Percentiles rank a stretch among this genome's conserved stretches.
Evolutionary conservation across 35 echinoderm and acorn worm genomes (phyloP).

Genomic region (Apostichopus californicus): DNA sequence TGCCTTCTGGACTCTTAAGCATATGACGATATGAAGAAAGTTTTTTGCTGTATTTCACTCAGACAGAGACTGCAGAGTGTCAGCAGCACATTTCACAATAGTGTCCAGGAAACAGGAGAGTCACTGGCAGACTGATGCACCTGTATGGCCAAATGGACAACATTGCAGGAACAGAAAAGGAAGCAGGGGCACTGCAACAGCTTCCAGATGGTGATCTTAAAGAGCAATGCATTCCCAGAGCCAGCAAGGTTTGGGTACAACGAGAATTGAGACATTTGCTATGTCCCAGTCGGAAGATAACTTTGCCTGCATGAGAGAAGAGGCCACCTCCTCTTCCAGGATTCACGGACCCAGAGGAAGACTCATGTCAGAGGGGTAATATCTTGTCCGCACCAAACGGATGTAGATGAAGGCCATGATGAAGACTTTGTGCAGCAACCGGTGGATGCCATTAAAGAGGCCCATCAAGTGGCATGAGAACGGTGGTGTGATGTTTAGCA

Average conservation of each 20-base stretch:
- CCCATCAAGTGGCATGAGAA: too few relatives aligned
- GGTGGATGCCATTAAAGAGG: too few relatives aligned
- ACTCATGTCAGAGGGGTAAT: too few relatives aligned
- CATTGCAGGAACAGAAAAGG: not conserved
- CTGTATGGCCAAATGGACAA: not conserved
- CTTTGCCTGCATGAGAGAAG: not conserved
- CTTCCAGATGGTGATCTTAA: not conserved
- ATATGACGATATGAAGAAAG: not conserved
- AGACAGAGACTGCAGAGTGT: not conserved
- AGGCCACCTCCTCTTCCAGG: not conserved
- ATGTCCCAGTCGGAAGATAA: not conserved
- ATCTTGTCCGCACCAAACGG: too few relatives aligned
- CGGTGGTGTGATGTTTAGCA: conserved; percentile 51
- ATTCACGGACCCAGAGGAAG: not conserved
- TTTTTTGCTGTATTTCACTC: not conserved
- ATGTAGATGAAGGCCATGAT: too few relatives aligned
- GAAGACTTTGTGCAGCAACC: too few relatives aligned
- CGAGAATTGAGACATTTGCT: not conserved
- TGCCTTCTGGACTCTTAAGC: not conserved
- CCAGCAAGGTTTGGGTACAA: not conserved
- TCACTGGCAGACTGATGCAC: not conserved
- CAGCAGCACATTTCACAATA: not conserved
- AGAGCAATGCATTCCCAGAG: not conserved
- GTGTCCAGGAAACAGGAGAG: not conserved
- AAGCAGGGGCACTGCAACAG: not conserved